Percentiles rank a stretch among this genome's conserved stretches.
These are phyloP conservation scores for Aphrophora alni DNA, from an alignment of 2,888 invertebrate genomes.

Conservation along the genomic window DNA sequence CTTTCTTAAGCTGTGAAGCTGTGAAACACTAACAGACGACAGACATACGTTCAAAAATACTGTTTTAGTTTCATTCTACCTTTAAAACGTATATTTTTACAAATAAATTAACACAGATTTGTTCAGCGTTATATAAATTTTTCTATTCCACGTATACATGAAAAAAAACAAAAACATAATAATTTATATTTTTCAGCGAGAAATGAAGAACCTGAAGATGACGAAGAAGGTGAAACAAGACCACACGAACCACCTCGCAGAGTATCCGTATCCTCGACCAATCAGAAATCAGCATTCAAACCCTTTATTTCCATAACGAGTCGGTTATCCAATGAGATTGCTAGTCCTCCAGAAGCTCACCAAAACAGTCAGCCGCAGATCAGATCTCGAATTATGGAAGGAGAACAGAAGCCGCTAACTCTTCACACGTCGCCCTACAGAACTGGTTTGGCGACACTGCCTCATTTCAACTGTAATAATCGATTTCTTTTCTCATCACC, in stretches of 20 bases:
- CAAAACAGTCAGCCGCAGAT: conserved; percentile 31
- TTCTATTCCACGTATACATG: no score
- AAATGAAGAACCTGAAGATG: conserved; percentile 3
- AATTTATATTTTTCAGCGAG: neutral
- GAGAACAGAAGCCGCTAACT: neutral
- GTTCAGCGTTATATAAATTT: no score
- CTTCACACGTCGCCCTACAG: no score
- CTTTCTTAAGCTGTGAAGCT: no score
- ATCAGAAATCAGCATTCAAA: conserved; percentile 40
- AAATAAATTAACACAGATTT: no score
- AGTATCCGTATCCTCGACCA: neutral
- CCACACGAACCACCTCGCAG: neutral
- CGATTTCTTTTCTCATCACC: neutral
- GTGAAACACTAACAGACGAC: no score
- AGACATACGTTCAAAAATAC: no score
- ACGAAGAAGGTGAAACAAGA: neutral
- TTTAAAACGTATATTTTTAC: no score
- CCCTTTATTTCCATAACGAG: conserved; percentile 36
- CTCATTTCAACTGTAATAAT: neutral
- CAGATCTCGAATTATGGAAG: no score
- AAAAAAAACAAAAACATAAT: no score
- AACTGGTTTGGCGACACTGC: no score
- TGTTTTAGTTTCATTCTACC: no score
- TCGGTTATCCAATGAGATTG: neutral
- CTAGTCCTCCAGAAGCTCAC: conserved; percentile 46